A percentile compares a stretch with the other conserved stretches of the same genome.
Evolutionary conservation across 2,113 vertebrate species (phyloP).

Genomic region (Bubo bubo): DNA sequence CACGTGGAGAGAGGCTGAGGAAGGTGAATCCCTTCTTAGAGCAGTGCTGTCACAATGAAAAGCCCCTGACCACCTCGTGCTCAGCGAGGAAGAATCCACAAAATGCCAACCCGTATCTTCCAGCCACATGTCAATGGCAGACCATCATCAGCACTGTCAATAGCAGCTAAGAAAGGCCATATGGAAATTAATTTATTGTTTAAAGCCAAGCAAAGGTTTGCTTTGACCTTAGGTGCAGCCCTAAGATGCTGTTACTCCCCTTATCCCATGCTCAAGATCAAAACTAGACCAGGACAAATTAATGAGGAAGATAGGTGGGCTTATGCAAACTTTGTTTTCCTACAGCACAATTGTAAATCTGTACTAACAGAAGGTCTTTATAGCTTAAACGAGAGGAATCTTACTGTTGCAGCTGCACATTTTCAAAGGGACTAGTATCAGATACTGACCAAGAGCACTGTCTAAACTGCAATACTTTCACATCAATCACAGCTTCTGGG

Average conservation of each 20-base stretch:
- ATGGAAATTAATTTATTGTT: not conserved
- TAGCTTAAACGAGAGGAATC: not conserved
- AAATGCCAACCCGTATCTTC: not conserved
- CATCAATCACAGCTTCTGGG: not conserved
- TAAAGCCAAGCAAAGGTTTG: not conserved
- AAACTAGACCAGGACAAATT: not conserved
- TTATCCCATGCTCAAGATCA: not conserved
- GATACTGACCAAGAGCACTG: not conserved
- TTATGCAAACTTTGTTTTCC: not conserved
- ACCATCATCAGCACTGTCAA: not conserved
- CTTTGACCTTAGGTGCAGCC: not conserved
- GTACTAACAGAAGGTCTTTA: not conserved
- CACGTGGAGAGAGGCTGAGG: not conserved
- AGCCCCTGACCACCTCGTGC: not conserved
- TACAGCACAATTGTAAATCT: not conserved
- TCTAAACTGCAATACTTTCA: not conserved
- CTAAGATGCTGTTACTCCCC: not conserved
- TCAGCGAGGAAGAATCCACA: not conserved
- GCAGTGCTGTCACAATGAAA: not conserved
- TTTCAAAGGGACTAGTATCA: not conserved
- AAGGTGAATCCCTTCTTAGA: not conserved
- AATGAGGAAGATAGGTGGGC: not conserved
- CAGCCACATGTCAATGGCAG: not conserved
- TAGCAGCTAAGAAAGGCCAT: fast-evolving
- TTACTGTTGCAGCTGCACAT: not conserved